phyloP scores from a whole-genome alignment of 2,888 invertebrate species.

The Allolobophora icterica region DNA sequence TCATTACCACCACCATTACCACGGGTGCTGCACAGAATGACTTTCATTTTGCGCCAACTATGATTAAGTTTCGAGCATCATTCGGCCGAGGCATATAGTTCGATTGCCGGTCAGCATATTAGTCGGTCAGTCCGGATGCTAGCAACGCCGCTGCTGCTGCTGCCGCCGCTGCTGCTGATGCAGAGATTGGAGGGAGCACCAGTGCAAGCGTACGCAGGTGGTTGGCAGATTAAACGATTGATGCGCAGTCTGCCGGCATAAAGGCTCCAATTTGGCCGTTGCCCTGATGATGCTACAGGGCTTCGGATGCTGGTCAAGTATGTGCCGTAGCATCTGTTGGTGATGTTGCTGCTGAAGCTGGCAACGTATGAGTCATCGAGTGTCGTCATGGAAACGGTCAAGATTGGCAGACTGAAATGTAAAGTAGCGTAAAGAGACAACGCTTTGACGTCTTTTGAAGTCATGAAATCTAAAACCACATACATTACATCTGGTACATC shows the following conservation, averaged over 20 bases:
- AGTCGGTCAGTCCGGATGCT: neutral
- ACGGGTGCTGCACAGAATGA: neutral
- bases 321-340: conserved; percentile 17
- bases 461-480: neutral
- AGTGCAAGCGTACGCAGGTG: neutral
- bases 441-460: neutral
- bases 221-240: conserved; percentile 12
- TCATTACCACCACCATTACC: too few species aligned
- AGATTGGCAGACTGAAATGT: neutral
- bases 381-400: neutral
- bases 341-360: neutral
- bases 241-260: neutral
- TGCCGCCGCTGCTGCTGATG: neutral
- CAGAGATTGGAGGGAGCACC: conserved; percentile 11
- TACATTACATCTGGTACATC: too few species aligned
- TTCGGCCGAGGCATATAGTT: neutral
- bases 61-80: conserved; percentile 10
- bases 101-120: conserved; percentile 17
- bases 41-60: neutral
- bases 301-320: conserved; percentile 1
- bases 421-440: neutral
- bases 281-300: neutral
- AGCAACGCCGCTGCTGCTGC: neutral
- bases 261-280: neutral
- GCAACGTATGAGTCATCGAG: neutral